These are phyloP conservation scores for Mastigias papua DNA, from an alignment of 30 jellyfish, hydroid and myxozoan genomes.

Conservation along the genomic window DNA sequence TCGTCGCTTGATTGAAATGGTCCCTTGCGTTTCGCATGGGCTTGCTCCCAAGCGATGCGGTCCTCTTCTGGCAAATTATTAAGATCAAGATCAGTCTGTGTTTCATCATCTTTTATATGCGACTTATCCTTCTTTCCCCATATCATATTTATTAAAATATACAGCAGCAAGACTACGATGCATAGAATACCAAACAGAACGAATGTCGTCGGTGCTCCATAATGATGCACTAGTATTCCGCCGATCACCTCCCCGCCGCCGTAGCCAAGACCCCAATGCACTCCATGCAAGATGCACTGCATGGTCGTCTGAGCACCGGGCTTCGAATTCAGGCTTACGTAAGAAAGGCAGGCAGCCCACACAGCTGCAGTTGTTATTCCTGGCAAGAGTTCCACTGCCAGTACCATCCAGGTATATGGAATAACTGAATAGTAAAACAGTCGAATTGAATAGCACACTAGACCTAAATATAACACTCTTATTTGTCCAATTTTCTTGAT, in stretches of 20 bases:
- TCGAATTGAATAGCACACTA: conserved; percentile 84
- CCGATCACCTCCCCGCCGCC: conserved; percentile 99
- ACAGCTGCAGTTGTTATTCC: conserved; percentile 97
- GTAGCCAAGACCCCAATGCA: conserved; percentile 99
- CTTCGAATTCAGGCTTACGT: conserved; percentile 95
- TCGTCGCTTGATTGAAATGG: conserved; percentile 25
- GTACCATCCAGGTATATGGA: conserved; percentile 89
- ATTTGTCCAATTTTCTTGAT: conserved; percentile 86
- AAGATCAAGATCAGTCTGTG: conserved; percentile 90
- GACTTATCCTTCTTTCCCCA: conserved; percentile 94
- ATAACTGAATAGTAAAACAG: conserved; percentile 86
- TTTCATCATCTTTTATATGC: conserved; percentile 92
- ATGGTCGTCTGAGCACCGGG: conserved; percentile 99
- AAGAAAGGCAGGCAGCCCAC: conserved; percentile 86
- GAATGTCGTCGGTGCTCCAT: conserved; percentile 99
- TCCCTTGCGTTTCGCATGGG: conserved; percentile 53
- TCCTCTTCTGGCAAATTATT: conserved; percentile 74
- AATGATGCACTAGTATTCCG: conserved; percentile 97
- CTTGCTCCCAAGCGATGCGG: conserved; percentile 71
- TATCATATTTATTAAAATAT: conserved; percentile 87
- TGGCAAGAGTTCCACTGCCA: conserved; percentile 91
- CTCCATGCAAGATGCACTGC: conserved; percentile 99
- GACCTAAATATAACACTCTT: conserved; percentile 88
- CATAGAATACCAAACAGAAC: conserved; percentile 96
- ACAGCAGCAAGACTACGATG: conserved; percentile 89